phyloP scores from a whole-genome alignment of 2,113 vertebrate genomes.

The Rostratula benghalensis region DNA sequence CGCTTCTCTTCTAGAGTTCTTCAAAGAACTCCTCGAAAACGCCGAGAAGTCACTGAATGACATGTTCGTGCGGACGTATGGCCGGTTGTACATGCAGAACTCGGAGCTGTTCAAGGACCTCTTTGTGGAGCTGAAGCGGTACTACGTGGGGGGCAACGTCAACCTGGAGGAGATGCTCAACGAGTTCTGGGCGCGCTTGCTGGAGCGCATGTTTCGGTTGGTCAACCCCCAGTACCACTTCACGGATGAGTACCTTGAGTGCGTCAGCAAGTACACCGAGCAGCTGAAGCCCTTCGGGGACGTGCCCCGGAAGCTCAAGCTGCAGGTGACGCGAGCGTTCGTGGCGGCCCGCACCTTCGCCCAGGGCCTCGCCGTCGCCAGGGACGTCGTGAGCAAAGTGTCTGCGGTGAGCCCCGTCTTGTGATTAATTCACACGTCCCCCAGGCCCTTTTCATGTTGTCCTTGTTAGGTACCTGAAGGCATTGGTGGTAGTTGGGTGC shows the following conservation, averaged over 20 bases:
- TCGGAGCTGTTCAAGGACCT: constrained; percentile 94
- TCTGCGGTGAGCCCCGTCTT: constrained; percentile 77
- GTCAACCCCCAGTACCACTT: constrained; percentile 96
- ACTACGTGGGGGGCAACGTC: constrained; percentile 86
- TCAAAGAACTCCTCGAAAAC: constrained; percentile 92
- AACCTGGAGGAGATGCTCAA: constrained; percentile 94
- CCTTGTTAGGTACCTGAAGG: neutral
- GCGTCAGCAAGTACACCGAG: constrained; percentile 92
- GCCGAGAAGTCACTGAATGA: constrained; percentile 88
- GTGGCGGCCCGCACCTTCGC: constrained; percentile 92
- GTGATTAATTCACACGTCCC: neutral
- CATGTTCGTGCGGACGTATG: constrained; percentile 96
- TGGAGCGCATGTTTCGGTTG: constrained; percentile 96
- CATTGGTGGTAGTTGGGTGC: accelerated
- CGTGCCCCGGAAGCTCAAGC: constrained; percentile 91
- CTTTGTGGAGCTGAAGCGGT: constrained; percentile 86
- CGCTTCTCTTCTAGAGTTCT: constrained; percentile 86
- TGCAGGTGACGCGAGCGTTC: constrained; percentile 90
- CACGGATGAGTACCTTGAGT: constrained; percentile 91
- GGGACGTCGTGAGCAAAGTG: constrained; percentile 89
- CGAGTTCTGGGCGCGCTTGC: constrained; percentile 93
- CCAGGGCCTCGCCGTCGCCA: constrained; percentile 85
- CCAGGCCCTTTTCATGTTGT: neutral
- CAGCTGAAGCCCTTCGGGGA: constrained; percentile 96
- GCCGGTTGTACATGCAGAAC: constrained; percentile 94